phyloP scores from a whole-genome alignment of 2,113 vertebrate species.

The Petrocephalus microphthalmus region DNA sequence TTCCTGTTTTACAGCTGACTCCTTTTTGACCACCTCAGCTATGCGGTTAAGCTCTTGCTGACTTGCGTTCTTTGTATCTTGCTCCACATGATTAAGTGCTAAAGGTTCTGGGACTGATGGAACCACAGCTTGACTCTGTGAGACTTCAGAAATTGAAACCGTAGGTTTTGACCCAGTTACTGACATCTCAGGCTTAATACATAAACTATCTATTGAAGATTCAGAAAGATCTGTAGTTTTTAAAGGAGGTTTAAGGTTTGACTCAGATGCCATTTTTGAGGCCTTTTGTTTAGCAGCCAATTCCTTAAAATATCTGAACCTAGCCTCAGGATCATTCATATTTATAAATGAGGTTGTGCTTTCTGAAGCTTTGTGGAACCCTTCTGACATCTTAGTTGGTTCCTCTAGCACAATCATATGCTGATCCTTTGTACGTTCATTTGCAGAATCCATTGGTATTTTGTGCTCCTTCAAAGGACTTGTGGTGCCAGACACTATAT shows the following conservation, averaged over 20 bases:
- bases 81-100: constrained; percentile 16
- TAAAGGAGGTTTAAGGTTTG: not conserved
- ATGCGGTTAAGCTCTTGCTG: constrained; percentile 12
- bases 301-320: constrained; percentile 42
- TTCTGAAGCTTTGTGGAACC: constrained; percentile 17
- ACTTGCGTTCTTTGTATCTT: not conserved
- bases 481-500: constrained; percentile 24
- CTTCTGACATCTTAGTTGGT: not conserved
- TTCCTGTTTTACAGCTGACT: not conserved
- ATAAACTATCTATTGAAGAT: not conserved
- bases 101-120: constrained; percentile 5
- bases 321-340: constrained; percentile 48
- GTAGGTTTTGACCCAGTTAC: not conserved
- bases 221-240: not conserved
- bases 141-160: not conserved
- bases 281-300: constrained; percentile 44
- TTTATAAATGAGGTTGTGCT: constrained; percentile 32
- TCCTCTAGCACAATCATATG: not conserved
- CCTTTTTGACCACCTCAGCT: not conserved
- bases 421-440: constrained; percentile 16
- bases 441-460: constrained; percentile 14
- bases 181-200: not conserved
- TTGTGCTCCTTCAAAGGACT: constrained; percentile 19
- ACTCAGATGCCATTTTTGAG: constrained; percentile 40
- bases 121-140: not conserved